Evolutionary conservation across 2,113 vertebrate species (phyloP).

Genomic region (Silurus meridionalis): DNA sequence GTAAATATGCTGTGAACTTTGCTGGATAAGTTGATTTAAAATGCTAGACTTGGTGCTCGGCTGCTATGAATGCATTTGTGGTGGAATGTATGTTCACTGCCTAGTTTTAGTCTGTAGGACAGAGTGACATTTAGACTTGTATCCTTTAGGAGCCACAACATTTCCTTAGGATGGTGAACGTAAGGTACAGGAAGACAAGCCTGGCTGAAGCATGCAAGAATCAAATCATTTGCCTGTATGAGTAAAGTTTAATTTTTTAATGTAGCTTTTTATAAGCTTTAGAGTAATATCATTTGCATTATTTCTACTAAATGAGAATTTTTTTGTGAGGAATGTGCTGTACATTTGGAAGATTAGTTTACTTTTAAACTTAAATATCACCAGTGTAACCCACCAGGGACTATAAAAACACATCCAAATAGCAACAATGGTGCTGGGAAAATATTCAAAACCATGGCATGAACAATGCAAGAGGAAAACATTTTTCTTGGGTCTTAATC

Average conservation of each 20-base stretch:
- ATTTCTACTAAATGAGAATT: neutral
- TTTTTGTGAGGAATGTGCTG: neutral
- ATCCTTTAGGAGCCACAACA: neutral
- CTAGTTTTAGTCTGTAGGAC: neutral
- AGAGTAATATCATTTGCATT: neutral
- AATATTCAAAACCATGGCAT: neutral
- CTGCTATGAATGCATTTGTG: neutral
- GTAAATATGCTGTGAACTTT: neutral
- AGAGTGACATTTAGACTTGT: neutral
- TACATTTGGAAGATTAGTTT: neutral
- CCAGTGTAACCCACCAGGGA: neutral
- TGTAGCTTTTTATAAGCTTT: neutral
- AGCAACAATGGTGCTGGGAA: neutral
- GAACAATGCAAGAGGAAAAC: neutral
- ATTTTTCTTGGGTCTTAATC: neutral
- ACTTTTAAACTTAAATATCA: neutral
- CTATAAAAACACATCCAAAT: neutral
- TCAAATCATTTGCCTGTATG: neutral
- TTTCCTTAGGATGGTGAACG: neutral
- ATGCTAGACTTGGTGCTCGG: neutral
- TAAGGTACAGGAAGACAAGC: conserved; percentile 8
- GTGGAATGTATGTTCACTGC: neutral
- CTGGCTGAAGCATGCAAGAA: neutral
- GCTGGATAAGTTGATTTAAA: neutral
- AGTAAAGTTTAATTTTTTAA: neutral